Evolutionary conservation across 2,888 invertebrate species (phyloP), one percentile per base, ranked within the genome.

Genomic region (Morpho helenor): DNA sequence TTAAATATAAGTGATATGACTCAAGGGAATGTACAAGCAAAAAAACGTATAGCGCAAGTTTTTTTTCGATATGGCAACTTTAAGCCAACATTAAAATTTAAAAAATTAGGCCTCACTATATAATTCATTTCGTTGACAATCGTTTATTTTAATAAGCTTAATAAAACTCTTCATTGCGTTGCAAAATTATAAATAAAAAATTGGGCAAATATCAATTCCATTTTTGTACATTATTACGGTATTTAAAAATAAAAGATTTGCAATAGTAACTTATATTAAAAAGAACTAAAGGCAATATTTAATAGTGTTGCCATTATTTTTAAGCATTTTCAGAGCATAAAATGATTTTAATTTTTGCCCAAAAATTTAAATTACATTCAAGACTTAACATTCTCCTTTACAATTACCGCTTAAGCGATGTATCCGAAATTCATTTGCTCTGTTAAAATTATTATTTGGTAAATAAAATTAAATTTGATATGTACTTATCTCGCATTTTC

Each of bases 1-100:
- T 74, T 76, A 74, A 79, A 82, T 68, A 65, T 70, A 74, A 77
- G 76, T 89, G 90, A 89, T 89, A 89, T 89, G 89, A 87, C 82
- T 87, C 74, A 53, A 75, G 79, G 76, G 77, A 70, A 69, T 82
- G 80, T 82, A 72, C 68, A 76, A 79, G 77, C 62, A 51, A 59
- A 75, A 16, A 70, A 58, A 51, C 7, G n/a, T 41, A 31, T 31
- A 8, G 16, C 56, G 60, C 63, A 59, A 49, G 46, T 45, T 59
- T 60, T 56, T 58, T 58, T 64, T 59, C 44, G 56, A 2, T 56
- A 59, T 57, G 59, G 57, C 60, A 62, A 57, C 51, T 56, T 60
- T 60, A 62, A 53, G 64, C 57, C 60, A 51, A 52, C 52, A 45
- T 49, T 55, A 53, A 61, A 48, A 8, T 63, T 3, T 2, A 31